phyloP scores from a whole-genome alignment of 2,797 vertebrate species.

The Aeoliscus strigatus region DNA sequence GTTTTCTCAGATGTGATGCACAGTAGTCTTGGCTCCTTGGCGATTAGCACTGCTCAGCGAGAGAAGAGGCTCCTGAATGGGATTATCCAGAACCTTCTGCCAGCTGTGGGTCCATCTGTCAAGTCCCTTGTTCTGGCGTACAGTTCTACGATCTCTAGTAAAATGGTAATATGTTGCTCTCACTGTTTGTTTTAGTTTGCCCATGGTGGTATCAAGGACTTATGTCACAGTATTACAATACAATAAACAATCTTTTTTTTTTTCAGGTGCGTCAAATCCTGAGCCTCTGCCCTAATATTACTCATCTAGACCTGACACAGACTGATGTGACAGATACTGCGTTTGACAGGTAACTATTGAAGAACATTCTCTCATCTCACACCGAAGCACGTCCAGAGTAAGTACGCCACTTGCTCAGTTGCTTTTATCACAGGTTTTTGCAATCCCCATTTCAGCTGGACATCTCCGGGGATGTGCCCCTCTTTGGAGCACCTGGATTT shows the following conservation, averaged over 20 bases:
- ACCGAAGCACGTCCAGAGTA: too few species aligned
- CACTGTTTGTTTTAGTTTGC: not conserved
- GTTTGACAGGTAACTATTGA: constrained; percentile 85
- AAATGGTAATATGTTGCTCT: constrained; percentile 80
- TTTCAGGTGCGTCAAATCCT: constrained; percentile 90
- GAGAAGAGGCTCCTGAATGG: constrained; percentile 91
- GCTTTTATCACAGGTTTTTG: not conserved
- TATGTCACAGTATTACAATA: too few species aligned
- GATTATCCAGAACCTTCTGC: constrained; percentile 90
- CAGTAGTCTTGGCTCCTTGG: constrained; percentile 69
- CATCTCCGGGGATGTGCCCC: constrained; percentile 79
- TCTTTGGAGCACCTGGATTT: constrained; percentile 89
- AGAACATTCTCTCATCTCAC: too few species aligned
- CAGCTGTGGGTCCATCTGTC: constrained; percentile 84
- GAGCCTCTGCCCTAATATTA: constrained; percentile 88
- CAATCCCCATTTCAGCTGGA: constrained; percentile 76
- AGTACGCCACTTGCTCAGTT: too few species aligned
- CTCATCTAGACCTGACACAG: constrained; percentile 92
- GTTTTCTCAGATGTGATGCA: constrained; percentile 78
- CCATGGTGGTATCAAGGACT: too few species aligned
- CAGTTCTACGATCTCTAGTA: constrained; percentile 91
- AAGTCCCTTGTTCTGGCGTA: constrained; percentile 91
- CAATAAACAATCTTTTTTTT: too few species aligned
- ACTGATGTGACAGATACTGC: constrained; percentile 90
- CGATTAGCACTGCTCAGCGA: constrained; percentile 83